phyloP scores from a whole-genome alignment of 2,113 vertebrate genomes.

The Lycaon pictus region DNA sequence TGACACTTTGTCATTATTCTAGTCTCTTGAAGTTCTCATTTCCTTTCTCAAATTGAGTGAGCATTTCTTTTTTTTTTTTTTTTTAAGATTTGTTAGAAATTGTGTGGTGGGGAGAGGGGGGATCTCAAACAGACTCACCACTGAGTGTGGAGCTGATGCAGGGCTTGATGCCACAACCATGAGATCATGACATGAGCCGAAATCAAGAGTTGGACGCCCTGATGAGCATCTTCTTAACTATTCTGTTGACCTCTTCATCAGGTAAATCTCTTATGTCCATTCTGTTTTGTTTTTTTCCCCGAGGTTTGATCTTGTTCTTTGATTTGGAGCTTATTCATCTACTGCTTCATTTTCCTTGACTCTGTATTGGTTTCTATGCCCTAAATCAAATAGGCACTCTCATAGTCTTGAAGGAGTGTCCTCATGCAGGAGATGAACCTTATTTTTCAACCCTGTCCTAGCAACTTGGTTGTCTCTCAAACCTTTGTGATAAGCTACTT shows the following conservation, averaged over 20 bases:
- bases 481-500: background rate
- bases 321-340: background rate
- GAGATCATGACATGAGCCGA: background rate
- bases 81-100: background rate
- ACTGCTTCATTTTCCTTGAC: background rate
- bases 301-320: background rate
- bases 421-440: background rate
- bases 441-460: background rate
- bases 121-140: background rate
- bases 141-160: background rate
- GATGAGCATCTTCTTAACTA: background rate
- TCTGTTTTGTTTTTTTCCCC: background rate
- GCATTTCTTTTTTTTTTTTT: background rate
- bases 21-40: background rate
- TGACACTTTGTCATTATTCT: background rate
- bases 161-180: background rate
- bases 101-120: background rate
- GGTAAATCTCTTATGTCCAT: background rate
- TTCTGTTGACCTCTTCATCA: background rate
- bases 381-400: background rate
- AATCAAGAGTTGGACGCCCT: background rate
- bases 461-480: background rate
- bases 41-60: background rate
- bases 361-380: background rate
- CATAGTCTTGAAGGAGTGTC: background rate